Evolutionary conservation across 1,140 invertebrate genomes (phyloP).

Genomic region (Halesus radiatus): DNA sequence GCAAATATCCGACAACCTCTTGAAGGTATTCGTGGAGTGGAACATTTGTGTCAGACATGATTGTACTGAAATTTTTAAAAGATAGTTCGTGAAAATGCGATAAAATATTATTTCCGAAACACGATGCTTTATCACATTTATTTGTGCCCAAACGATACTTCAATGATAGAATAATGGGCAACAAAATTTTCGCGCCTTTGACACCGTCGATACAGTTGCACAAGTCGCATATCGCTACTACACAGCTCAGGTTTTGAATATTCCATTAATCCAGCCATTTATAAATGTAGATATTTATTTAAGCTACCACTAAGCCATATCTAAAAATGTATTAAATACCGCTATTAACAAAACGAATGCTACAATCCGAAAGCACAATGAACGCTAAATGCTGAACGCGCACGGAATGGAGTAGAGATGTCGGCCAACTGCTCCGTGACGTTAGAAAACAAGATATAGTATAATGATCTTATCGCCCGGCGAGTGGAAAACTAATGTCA

Average conservation of each 20-base stretch:
- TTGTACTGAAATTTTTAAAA: conserved; percentile 2
- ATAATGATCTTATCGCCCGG: conserved; percentile 26
- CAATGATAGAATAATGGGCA: not conserved
- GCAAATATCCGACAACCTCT: conserved; percentile 29
- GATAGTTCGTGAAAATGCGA: not conserved
- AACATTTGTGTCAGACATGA: conserved; percentile 31
- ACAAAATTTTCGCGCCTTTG: not conserved
- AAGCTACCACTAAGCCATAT: conserved; percentile 39
- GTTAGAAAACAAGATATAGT: conserved; percentile 38
- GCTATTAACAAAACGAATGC: not conserved
- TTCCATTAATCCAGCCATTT: too few relatives aligned
- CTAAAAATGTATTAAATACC: not conserved
- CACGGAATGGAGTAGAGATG: not conserved
- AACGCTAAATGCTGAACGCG: not conserved
- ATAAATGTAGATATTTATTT: too few relatives aligned
- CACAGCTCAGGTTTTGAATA: too few relatives aligned
- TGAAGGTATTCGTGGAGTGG: conserved; percentile 28
- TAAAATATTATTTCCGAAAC: not conserved
- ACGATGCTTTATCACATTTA: not conserved
- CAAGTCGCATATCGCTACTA: too few relatives aligned
- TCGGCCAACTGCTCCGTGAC: conserved; percentile 42
- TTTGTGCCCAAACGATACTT: too few relatives aligned
- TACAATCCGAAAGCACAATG: conserved; percentile 26
- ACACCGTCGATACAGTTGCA: too few relatives aligned
- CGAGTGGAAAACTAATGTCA: conserved; percentile 30